Evolutionary conservation across 2,113 vertebrate genomes (phyloP).

Genomic region (Tringa solitaria): DNA sequence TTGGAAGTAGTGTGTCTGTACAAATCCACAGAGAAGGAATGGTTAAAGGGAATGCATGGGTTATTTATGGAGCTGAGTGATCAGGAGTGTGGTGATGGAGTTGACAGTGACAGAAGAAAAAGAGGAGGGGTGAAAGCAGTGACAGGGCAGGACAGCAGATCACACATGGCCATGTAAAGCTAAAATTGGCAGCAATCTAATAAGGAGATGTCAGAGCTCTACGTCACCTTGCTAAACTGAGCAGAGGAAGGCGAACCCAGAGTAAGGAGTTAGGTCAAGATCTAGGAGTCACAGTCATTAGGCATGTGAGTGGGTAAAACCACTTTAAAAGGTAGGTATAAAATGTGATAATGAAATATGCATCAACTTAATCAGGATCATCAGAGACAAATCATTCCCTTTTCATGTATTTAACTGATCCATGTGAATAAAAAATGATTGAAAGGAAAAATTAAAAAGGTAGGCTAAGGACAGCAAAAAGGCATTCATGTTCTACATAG

Average conservation of each 20-base stretch:
- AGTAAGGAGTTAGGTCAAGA: background rate
- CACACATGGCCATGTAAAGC: background rate
- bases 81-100: background rate
- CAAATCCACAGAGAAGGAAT: background rate
- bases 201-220: background rate
- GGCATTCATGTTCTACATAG: background rate
- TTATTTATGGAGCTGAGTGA: conserved; percentile 12
- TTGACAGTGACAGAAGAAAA: background rate
- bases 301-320: conserved; percentile 4
- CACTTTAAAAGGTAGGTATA: conserved; percentile 30
- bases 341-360: conserved; percentile 55
- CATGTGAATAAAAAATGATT: conserved; percentile 51
- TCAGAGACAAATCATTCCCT: conserved; percentile 43
- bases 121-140: background rate
- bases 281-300: background rate
- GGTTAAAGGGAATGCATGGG: background rate
- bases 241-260: background rate
- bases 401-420: conserved; percentile 53
- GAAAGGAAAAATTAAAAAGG: conserved; percentile 14
- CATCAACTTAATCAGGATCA: conserved; percentile 58
- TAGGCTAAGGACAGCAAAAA: conserved; percentile 17
- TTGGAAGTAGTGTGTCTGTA: background rate
- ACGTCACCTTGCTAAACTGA: background rate
- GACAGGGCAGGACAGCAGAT: background rate
- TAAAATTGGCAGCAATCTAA: background rate